Conservation (phyloP, 2,888 invertebrate species). For the Thysanoteuthis rhombus region DNA sequence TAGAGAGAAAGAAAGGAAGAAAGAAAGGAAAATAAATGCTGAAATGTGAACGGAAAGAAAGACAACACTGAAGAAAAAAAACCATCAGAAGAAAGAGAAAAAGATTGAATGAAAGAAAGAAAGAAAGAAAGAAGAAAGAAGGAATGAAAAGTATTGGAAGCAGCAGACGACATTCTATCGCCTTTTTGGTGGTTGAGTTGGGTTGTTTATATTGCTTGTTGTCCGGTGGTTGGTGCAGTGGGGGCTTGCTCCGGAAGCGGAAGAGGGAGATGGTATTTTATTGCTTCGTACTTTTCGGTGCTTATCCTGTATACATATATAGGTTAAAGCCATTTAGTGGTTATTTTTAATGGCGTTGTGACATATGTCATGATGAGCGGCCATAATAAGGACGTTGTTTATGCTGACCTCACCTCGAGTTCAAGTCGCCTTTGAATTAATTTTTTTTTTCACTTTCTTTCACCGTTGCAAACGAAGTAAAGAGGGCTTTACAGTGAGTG, state of each 20-base stretch:
- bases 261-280: neutral
- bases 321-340: neutral
- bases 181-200: no score
- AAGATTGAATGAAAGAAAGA: neutral
- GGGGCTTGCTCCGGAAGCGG: neutral
- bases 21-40: no score
- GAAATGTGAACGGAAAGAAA: no score
- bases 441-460: neutral
- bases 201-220: no score
- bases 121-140: neutral
- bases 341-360: neutral
- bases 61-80: no score
- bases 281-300: neutral
- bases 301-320: neutral
- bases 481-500: no score
- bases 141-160: neutral
- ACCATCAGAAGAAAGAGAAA: no score
- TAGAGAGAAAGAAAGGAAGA: no score
- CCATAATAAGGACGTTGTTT: neutral
- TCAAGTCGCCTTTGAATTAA: neutral
- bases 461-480: no score
- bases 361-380: neutral
- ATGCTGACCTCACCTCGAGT: neutral
- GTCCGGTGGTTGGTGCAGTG: no score
- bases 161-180: no score